Percentiles rank a stretch among this genome's conserved stretches.
phyloP scores from a whole-genome alignment of 53 echinoderm and acorn worm species.

The Holothuria leucospilota region DNA sequence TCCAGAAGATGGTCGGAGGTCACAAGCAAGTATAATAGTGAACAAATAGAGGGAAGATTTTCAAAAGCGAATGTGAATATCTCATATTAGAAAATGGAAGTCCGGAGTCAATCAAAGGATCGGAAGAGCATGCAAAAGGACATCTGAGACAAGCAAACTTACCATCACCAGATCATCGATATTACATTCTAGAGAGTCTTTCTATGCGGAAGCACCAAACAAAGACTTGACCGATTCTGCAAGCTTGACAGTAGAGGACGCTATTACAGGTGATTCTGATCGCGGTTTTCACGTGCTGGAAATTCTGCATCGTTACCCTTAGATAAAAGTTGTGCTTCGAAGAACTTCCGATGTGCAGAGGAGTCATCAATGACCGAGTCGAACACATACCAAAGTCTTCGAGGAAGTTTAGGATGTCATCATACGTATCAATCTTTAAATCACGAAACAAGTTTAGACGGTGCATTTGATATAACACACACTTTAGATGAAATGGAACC shows the following conservation, averaged over 20 bases:
- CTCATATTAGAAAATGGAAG: too few species aligned
- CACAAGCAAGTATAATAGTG: neutral
- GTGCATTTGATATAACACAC: neutral
- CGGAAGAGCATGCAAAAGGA: too few species aligned
- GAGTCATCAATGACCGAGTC: conserved; percentile 1
- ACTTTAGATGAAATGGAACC: too few species aligned
- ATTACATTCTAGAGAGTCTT: neutral
- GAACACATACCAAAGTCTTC: conserved; percentile 29
- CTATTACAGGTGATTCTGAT: neutral
- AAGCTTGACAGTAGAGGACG: neutral
- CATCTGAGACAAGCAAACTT: too few species aligned
- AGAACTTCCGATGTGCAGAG: neutral
- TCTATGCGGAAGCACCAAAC: neutral
- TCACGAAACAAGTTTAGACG: neutral
- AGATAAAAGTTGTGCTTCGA: neutral
- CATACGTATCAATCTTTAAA: conserved; percentile 35
- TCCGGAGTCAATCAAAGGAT: too few species aligned
- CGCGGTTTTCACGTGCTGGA: neutral
- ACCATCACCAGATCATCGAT: too few species aligned
- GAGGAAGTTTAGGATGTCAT: conserved; percentile 19
- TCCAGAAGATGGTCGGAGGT: neutral
- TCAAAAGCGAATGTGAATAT: too few species aligned
- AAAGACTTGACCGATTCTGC: neutral
- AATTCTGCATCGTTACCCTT: neutral
- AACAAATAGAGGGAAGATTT: neutral